phyloP scores from a whole-genome alignment of 2,797 vertebrate genomes.

The Streptopelia turtur region DNA sequence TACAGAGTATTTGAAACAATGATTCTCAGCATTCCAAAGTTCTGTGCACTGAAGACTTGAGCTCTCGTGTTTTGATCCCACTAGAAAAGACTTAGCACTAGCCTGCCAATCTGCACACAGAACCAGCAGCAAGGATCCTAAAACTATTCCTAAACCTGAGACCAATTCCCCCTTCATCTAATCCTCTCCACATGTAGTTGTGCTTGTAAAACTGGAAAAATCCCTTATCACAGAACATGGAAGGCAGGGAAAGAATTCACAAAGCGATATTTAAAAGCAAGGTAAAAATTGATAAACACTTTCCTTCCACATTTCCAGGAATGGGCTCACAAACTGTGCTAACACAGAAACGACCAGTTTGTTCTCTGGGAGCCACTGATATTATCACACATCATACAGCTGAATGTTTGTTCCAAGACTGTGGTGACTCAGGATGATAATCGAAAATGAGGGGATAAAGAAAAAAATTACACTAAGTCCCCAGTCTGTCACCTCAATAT shows the following conservation, averaged over 20 bases:
- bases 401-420: neutral
- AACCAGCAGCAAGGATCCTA: neutral
- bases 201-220: neutral
- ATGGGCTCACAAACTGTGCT: neutral
- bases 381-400: neutral
- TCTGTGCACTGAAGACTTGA: neutral
- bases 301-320: neutral
- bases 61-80: neutral
- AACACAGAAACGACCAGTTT: neutral
- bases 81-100: neutral
- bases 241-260: neutral
- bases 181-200: neutral
- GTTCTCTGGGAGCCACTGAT: neutral
- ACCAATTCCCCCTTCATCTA: neutral
- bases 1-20: slow-evolving; percentile 4
- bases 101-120: neutral
- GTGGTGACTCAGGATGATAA: neutral
- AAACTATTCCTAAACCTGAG: neutral
- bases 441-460: neutral
- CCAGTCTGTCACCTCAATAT: neutral
- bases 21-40: neutral
- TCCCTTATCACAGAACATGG: neutral
- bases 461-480: neutral
- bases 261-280: neutral
- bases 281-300: neutral